These are phyloP conservation scores for Vicugna pacos DNA, from an alignment of 2,113 vertebrate species.

Conservation along the genomic window DNA sequence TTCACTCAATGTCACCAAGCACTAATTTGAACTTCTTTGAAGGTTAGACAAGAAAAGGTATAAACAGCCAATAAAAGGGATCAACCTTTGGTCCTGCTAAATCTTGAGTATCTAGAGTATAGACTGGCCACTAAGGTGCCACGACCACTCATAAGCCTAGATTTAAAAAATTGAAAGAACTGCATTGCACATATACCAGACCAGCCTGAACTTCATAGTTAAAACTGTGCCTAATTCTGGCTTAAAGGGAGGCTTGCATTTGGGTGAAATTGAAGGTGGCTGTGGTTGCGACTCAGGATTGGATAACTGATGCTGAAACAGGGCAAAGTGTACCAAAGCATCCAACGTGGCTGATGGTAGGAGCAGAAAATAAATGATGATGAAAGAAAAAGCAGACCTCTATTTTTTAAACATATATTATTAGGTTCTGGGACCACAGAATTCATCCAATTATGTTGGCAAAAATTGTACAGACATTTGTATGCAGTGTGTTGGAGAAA, in stretches of 20 bases:
- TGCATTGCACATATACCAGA: neutral
- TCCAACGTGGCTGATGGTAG: neutral
- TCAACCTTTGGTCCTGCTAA: neutral
- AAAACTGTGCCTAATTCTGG: neutral
- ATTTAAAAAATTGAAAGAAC: neutral
- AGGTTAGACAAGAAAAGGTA: constrained; percentile 15
- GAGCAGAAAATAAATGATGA: neutral
- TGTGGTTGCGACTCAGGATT: neutral
- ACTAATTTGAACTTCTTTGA: constrained; percentile 5
- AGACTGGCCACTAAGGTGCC: neutral
- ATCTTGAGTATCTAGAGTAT: neutral
- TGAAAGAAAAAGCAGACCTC: neutral
- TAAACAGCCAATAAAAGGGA: neutral
- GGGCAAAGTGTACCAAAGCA: neutral
- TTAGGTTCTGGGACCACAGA: neutral
- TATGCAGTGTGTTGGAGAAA: neutral
- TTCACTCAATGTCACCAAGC: neutral
- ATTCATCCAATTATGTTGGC: neutral
- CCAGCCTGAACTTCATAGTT: neutral
- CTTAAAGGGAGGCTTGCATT: neutral
- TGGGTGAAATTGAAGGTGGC: neutral
- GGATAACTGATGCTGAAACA: neutral
- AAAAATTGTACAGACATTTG: neutral
- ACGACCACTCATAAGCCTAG: neutral
- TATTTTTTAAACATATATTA: neutral